Conservation (phyloP, 2,888 invertebrate species). For the Operophtera brumata region DNA sequence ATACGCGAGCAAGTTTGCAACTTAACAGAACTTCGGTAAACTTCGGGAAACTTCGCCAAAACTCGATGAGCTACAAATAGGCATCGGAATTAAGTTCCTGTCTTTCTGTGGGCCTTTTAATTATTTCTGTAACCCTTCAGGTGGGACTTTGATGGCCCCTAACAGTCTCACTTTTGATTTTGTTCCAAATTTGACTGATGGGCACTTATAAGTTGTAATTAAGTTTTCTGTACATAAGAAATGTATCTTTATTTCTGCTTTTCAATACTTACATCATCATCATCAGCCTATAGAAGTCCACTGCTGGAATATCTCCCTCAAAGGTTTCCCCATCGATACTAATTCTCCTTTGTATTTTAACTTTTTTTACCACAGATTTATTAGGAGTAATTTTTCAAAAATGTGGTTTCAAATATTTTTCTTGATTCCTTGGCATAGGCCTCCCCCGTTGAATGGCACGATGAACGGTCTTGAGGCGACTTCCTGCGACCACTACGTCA, state of each 20-base stretch:
- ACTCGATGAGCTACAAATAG: constrained; percentile 76
- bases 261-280: constrained; percentile 13
- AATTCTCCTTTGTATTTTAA: too few species aligned
- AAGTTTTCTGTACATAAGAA: constrained; percentile 36
- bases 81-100: constrained; percentile 75
- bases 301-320: too few species aligned
- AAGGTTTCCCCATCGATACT: too few species aligned
- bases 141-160: constrained; percentile 57
- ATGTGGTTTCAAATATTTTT: too few species aligned
- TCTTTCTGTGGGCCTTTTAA: constrained; percentile 76
- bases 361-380: too few species aligned
- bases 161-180: constrained; percentile 51
- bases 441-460: too few species aligned
- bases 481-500: too few species aligned
- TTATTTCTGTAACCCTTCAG: constrained; percentile 69
- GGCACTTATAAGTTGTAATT: constrained; percentile 54
- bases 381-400: too few species aligned
- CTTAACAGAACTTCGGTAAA: constrained; percentile 38
- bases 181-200: constrained; percentile 49
- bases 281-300: too few species aligned
- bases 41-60: constrained; percentile 53
- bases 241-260: constrained; percentile 25
- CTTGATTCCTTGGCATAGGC: too few species aligned
- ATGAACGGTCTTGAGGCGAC: too few species aligned
- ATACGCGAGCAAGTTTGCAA: constrained; percentile 53